Percentiles rank a stretch among this genome's conserved stretches.
These are phyloP conservation scores for Terebella lapidaria DNA, from an alignment of 2,888 invertebrate species.

Conservation along the genomic window DNA sequence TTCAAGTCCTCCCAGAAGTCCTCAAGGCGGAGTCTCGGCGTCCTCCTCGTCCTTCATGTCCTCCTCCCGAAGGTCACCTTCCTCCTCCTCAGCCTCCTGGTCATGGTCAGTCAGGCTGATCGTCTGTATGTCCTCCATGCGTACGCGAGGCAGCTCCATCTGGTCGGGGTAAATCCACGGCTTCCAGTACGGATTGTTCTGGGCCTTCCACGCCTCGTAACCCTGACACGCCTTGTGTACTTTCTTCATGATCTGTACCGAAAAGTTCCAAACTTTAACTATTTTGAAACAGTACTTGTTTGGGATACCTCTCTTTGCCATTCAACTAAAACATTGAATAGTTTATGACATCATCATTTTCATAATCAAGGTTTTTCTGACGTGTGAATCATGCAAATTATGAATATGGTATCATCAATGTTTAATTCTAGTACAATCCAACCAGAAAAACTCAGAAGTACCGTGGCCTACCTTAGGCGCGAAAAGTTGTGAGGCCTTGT, in stretches of 20 bases:
- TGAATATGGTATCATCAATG: too few species aligned
- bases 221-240: constrained; percentile 68
- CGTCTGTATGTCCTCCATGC: constrained; percentile 59
- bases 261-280: neutral
- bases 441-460: too few species aligned
- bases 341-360: too few species aligned
- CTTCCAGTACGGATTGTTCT: constrained; percentile 70
- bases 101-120: constrained; percentile 23
- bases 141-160: constrained; percentile 68
- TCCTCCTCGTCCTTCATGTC: constrained; percentile 12
- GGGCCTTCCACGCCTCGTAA: constrained; percentile 78
- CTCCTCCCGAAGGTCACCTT: constrained; percentile 16
- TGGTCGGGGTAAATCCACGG: constrained; percentile 88
- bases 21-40: constrained; percentile 10
- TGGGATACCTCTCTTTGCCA: too few species aligned
- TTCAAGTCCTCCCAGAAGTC: constrained; percentile 10
- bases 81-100: constrained; percentile 16
- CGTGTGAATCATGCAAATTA: too few species aligned
- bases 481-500: constrained; percentile 78
- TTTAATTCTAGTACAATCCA: too few species aligned
- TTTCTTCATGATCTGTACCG: constrained; percentile 61
- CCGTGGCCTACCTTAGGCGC: constrained; percentile 73
- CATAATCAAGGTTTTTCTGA: too few species aligned
- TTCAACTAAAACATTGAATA: too few species aligned
- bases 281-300: too few species aligned